phyloP scores from a whole-genome alignment of 1,140 invertebrate genomes.

The Rhopalosiphum padi region DNA sequence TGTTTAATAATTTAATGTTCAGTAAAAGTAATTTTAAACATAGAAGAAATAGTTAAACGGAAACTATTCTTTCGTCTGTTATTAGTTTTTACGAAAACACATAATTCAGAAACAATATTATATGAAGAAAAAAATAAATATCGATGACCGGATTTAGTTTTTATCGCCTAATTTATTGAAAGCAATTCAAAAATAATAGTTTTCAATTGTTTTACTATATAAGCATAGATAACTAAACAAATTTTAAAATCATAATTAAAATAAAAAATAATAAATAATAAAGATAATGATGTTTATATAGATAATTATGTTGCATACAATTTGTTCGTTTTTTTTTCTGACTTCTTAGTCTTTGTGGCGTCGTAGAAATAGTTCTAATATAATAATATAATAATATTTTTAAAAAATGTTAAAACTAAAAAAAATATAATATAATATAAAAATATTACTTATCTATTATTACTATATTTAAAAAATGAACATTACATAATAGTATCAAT shows the following conservation, averaged over 20 bases:
- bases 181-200: neutral
- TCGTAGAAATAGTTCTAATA: neutral
- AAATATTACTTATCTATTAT: neutral
- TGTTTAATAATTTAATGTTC: neutral
- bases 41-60: no score
- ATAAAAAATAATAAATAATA: no score
- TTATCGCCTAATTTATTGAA: neutral
- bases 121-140: no score
- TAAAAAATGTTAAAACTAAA: neutral
- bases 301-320: neutral
- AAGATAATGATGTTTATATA: no score
- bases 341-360: no score
- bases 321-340: neutral
- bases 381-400: neutral
- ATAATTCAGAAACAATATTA: no score
- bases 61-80: neutral
- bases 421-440: no score
- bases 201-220: neutral
- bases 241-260: neutral
- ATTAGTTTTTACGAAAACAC: neutral
- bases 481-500: neutral
- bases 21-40: neutral
- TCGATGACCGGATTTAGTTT: neutral
- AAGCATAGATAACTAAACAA: neutral
- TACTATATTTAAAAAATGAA: neutral